Evolutionary conservation across 2,888 invertebrate genomes (phyloP), one percentile per base, ranked within the genome.

Genomic region (Caenorhabditis sp.): DNA sequence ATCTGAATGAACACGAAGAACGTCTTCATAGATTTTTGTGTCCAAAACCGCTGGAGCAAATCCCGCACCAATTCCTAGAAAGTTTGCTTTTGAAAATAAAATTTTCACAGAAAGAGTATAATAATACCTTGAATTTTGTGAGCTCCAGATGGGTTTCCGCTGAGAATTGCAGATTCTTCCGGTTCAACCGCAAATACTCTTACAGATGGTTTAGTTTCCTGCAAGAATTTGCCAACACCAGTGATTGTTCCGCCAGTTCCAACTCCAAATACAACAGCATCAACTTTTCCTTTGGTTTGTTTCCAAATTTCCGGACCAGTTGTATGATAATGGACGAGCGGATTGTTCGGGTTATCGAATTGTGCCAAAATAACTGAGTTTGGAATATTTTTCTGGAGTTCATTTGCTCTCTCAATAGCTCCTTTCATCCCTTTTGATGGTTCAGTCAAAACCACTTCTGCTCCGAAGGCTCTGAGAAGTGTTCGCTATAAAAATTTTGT

Each of bases 271-370:
- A 84, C 80, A 60, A 78, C 81, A 5, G 79, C 83, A 62, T 86
- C 84, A 1, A 78, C 81, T 60, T 84, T 76, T 49, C 84, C 85
- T 5, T 78, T 66, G 5, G 86, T 87, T 64, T 87, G 86, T 24
- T 63, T 53, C 84, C 85, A 87, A 36, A 87, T 87, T 69, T 87
- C 87, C 5, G 86, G 86, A 19, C 85, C 87, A 1, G 87, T 87
- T 1, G 83, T 86, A 21, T 80, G 64, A 61, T 86, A 84, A 74
- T 87, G 86, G 23, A 85, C 77, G 23, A 62, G 66, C 8, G 86
- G 85, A 68, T 87, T 86, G 64, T 78, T 81, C 0, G 79, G 78
- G 68, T 87, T 86, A 54, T 84, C 85, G 70, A 85, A 85, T 73
- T 86, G 86, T 19, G 83, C 84, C 10, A 86, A 77, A 37, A 86